Evolutionary conservation across 2,113 vertebrate genomes (phyloP).

Genomic region (Microtus montanus): DNA sequence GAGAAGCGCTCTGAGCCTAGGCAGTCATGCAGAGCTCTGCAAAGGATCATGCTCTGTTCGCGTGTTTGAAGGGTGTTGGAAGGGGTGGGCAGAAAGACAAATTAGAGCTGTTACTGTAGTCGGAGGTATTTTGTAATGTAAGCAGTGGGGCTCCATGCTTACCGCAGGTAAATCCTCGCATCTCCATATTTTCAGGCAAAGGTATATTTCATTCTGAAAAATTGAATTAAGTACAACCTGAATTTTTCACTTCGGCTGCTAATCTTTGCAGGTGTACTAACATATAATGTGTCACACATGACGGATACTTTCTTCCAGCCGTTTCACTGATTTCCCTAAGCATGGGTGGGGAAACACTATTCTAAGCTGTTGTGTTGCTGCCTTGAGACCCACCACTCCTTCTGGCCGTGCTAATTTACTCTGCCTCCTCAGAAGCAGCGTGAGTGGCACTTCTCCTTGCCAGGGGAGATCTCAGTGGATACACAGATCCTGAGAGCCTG

Average conservation of each 20-base stretch:
- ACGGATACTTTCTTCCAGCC: background rate
- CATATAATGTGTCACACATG: background rate
- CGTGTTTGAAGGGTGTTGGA: background rate
- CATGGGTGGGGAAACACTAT: conserved; percentile 30
- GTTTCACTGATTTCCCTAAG: conserved; percentile 31
- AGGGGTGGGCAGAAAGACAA: conserved; percentile 37
- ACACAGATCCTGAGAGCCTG: background rate
- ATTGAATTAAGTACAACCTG: background rate
- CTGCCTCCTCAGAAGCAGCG: background rate
- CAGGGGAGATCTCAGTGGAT: background rate
- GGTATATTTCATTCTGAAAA: background rate
- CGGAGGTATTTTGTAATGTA: conserved; percentile 15
- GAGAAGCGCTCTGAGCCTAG: conserved; percentile 37
- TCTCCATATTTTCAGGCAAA: conserved; percentile 27
- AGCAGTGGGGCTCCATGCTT: background rate
- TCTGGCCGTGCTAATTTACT: conserved; percentile 63
- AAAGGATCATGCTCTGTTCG: background rate
- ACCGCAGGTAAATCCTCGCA: background rate
- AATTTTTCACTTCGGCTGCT: background rate
- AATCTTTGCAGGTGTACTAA: background rate
- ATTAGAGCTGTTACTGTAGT: background rate
- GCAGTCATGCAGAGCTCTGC: conserved; percentile 42
- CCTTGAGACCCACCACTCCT: conserved; percentile 12
- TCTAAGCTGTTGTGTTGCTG: background rate
- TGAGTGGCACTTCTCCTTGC: conserved; percentile 28